phyloP scores from a whole-genome alignment of 1,140 invertebrate genomes.

The Drosophila cardini region DNA sequence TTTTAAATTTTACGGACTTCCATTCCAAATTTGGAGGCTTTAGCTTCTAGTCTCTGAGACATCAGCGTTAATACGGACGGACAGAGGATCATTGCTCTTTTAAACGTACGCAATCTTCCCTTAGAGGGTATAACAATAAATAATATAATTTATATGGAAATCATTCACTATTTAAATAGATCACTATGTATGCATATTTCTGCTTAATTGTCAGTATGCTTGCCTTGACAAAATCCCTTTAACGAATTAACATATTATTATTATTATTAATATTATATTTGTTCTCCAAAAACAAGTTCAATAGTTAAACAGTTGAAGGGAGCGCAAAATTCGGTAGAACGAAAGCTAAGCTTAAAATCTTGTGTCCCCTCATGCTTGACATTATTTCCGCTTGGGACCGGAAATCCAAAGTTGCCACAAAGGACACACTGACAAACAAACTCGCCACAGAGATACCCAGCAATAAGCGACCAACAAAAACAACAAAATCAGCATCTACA shows the following conservation, averaged over 20 bases:
- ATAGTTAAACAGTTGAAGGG: slow-evolving; percentile 51
- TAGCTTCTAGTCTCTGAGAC: too few species aligned
- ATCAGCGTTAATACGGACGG: too few species aligned
- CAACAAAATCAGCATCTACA: slow-evolving; percentile 41
- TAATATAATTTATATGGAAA: too few species aligned
- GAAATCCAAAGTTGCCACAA: slow-evolving; percentile 64
- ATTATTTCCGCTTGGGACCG: slow-evolving; percentile 64
- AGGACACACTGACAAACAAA: slow-evolving; percentile 39
- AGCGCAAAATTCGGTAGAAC: slow-evolving; percentile 23
- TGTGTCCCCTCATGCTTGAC: slow-evolving; percentile 62
- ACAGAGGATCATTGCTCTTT: too few species aligned
- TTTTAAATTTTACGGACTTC: too few species aligned
- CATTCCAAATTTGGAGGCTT: too few species aligned
- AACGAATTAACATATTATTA: slow-evolving; percentile 51
- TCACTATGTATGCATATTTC: neutral
- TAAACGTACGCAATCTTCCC: too few species aligned
- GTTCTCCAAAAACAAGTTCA: slow-evolving; percentile 36
- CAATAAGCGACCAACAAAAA: slow-evolving; percentile 16
- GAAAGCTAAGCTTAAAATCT: slow-evolving; percentile 26
- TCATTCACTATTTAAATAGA: too few species aligned
- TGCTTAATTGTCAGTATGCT: neutral
- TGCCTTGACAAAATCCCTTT: slow-evolving; percentile 26
- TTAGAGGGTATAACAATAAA: too few species aligned
- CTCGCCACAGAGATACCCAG: slow-evolving; percentile 18
- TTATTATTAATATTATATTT: slow-evolving; percentile 20